Evolutionary conservation across 2,888 invertebrate genomes (phyloP).

Genomic region (Limnephilus lunatus): DNA sequence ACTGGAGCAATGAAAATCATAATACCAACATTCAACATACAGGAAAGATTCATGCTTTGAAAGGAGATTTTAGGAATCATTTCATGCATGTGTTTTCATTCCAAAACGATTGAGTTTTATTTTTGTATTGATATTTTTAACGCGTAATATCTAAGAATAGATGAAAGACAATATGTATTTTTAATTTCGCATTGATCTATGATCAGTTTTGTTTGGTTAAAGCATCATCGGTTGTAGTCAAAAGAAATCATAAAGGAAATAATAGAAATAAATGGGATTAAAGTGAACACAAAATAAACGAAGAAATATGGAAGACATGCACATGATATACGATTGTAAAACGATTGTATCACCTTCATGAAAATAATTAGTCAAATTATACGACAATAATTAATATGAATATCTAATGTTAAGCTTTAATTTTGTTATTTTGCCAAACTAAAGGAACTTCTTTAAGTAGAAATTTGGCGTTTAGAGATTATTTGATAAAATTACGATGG

Average conservation of each 20-base stretch:
- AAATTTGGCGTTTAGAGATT: not conserved
- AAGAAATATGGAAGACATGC: slow-evolving; percentile 32
- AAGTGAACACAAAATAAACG: slow-evolving; percentile 33
- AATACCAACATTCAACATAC: not conserved
- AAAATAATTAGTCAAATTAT: slow-evolving; percentile 30
- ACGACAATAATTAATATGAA: slow-evolving; percentile 3
- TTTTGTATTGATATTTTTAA: not conserved
- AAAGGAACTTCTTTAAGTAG: not conserved
- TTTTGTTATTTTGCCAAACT: not conserved
- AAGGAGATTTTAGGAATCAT: not conserved
- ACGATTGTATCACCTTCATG: slow-evolving; percentile 50
- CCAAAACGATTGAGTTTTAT: not conserved
- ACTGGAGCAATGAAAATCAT: not conserved
- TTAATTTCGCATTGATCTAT: not conserved
- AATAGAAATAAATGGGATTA: slow-evolving; percentile 40
- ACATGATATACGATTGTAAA: slow-evolving; percentile 42
- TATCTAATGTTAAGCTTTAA: not conserved
- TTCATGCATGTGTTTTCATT: not conserved
- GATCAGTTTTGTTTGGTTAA: not conserved
- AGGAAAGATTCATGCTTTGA: not conserved
- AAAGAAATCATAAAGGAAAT: slow-evolving; percentile 33
- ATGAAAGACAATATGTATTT: not conserved
- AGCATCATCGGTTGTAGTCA: slow-evolving; percentile 8
- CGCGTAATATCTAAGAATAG: not conserved
- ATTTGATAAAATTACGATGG: not conserved